Base-by-base conservation (phyloP, 2,888 invertebrate genomes). In the Luffia ferchaultella region DNA sequence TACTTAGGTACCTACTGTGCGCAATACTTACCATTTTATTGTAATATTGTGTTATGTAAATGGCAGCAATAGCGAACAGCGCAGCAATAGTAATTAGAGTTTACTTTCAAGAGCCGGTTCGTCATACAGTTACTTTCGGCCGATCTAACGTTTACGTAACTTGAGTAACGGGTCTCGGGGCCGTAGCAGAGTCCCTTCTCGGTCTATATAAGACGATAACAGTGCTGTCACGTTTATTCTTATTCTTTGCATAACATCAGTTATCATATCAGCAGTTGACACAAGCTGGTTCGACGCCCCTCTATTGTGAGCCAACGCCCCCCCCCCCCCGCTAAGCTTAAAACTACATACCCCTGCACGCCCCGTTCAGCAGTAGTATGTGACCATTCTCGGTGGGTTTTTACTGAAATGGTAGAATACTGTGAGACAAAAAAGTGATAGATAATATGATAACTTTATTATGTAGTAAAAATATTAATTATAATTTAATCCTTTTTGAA, bases 241-340 rank as follows among this genome's bases (percentile, higher is more conserved):
- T 15, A 18, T 17, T 18, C 19, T 16, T n/a, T 15, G 17, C 41
- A 46, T 42, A 73, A 76, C 73, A 67, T 73, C 73, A 63, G 76
- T 80, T 80, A 82, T 82, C 82, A 79, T 77, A 72, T 73, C 71
- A 73, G 66, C 68, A 63, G 60, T 67, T 71, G 70, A 70, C 70
- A 75, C 65, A 68, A 68, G 71, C 59, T 68, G 61, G 68, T 76
- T 74, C 71, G 76, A 70, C 73, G 74, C 65, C 63, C 72, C 64
- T 64, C 56, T 54, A 55, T 50, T 56, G 62, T 62, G 61, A 55
- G 59, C 62, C 62, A 54, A 64, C 65, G 67, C 67, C 62, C 68
- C 64, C 69, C 69, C 67, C 72, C 75, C 72, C 73, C 73, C 70
- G 63, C 69, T 65, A 68, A 60, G 68, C 30, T n/a, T n/a, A n/a